These are phyloP conservation scores for Cephus pulcher DNA, from an alignment of 2,888 invertebrate species.

Conservation along the genomic window DNA sequence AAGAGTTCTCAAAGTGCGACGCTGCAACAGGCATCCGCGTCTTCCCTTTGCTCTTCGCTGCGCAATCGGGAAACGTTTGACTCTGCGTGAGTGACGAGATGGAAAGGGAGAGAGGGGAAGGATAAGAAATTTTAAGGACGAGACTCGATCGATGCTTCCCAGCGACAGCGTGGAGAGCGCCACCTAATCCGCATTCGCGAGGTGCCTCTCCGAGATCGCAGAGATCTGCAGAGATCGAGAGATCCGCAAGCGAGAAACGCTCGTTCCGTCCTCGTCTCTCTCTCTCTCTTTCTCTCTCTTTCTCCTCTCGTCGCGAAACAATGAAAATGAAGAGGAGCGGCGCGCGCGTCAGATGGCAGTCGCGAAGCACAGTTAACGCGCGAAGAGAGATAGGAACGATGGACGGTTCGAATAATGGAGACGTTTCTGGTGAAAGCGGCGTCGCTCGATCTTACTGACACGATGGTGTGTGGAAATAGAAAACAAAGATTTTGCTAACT, in stretches of 20 bases:
- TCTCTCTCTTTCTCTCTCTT: too few relatives aligned
- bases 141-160: constrained; percentile 2
- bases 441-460: not conserved
- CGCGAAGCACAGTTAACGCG: too few relatives aligned
- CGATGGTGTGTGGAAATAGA: constrained; percentile 24
- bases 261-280: not conserved
- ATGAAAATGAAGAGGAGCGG: not conserved
- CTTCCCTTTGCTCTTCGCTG: too few relatives aligned
- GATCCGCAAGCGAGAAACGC: constrained; percentile 29
- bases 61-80: not conserved
- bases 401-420: not conserved
- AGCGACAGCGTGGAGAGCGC: constrained; percentile 57
- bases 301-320: not conserved
- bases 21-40: too few relatives aligned
- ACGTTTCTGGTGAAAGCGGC: not conserved
- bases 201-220: constrained; percentile 28
- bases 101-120: not conserved
- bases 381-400: too few relatives aligned
- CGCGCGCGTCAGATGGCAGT: not conserved
- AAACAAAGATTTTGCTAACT: constrained; percentile 58
- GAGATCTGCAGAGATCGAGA: constrained; percentile 37
- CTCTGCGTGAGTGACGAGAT: not conserved
- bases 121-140: not conserved
- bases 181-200: constrained; percentile 51
- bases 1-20: too few relatives aligned